phyloP scores from a whole-genome alignment of 1,140 invertebrate genomes.

The Bicyclus anynana region DNA sequence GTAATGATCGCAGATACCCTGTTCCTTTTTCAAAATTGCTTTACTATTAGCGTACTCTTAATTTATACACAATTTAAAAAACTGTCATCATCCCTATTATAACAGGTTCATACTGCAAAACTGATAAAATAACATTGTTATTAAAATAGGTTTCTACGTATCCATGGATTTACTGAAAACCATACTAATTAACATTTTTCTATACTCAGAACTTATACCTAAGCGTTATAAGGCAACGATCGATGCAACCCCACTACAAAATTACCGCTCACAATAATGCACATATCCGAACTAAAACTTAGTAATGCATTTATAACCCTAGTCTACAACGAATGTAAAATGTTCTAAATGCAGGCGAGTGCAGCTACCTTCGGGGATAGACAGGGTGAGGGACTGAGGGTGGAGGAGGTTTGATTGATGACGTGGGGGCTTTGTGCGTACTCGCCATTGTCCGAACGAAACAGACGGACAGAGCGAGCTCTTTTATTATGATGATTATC shows the following conservation, averaged over 20 bases:
- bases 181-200: no score
- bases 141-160: no score
- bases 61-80: no score
- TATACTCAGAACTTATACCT: no score
- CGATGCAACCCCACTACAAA: not conserved
- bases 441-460: conserved; percentile 68
- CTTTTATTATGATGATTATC: conserved; percentile 46
- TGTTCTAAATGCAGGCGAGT: conserved; percentile 15
- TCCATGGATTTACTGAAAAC: no score
- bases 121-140: no score
- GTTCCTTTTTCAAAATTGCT: no score
- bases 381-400: conserved; percentile 22
- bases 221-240: no score
- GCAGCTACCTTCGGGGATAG: conserved; percentile 24
- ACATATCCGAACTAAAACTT: not conserved
- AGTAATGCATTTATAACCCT: conserved; percentile 10
- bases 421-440: conserved; percentile 59
- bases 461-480: conserved; percentile 52
- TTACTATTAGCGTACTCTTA: no score
- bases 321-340: conserved; percentile 18
- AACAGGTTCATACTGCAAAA: no score
- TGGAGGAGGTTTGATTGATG: conserved; percentile 63
- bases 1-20: no score
- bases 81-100: no score
- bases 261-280: not conserved